Evolutionary conservation across 1,140 invertebrate genomes (phyloP).

Genomic region (Drosophila eugracilis): DNA sequence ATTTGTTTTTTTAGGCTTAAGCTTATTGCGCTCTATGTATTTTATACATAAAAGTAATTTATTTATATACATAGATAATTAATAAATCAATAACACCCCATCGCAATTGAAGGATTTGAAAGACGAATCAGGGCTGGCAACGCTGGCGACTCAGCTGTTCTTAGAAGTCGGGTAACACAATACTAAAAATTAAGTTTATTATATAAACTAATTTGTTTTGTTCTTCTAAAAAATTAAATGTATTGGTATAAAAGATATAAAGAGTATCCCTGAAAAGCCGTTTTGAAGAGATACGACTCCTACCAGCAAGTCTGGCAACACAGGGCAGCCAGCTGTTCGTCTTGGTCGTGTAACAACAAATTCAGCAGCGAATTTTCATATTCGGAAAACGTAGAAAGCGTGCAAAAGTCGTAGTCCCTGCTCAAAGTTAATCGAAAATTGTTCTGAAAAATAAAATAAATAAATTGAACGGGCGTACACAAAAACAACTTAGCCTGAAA

Average conservation of each 20-base stretch:
- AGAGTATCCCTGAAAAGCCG: not conserved
- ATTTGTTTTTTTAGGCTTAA: constrained; percentile 48
- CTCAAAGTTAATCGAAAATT: constrained; percentile 1
- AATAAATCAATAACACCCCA: constrained; percentile 74
- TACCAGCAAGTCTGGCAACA: constrained; percentile 45
- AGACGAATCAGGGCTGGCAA: constrained; percentile 45
- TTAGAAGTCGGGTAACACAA: constrained; percentile 42
- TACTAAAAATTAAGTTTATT: constrained; percentile 6
- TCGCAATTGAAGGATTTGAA: constrained; percentile 31
- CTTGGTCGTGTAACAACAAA: constrained; percentile 62
- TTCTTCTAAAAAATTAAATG: no score
- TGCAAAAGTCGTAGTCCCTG: constrained; percentile 27
- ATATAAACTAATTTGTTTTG: no score
- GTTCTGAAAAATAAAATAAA: constrained; percentile 2
- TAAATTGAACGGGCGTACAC: constrained; percentile 2
- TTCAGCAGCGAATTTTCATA: constrained; percentile 56
- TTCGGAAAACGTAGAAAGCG: constrained; percentile 61
- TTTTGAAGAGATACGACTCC: not conserved
- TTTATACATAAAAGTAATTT: constrained; percentile 51
- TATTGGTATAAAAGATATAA: no score
- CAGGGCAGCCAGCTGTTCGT: constrained; percentile 63
- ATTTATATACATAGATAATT: constrained; percentile 74
- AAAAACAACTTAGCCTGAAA: constrained; percentile 15
- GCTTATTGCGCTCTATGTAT: constrained; percentile 35
- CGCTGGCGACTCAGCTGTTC: constrained; percentile 48